Evolutionary conservation across 2,888 invertebrate genomes (phyloP).

Genomic region (Sphaerophoria rueppellii): DNA sequence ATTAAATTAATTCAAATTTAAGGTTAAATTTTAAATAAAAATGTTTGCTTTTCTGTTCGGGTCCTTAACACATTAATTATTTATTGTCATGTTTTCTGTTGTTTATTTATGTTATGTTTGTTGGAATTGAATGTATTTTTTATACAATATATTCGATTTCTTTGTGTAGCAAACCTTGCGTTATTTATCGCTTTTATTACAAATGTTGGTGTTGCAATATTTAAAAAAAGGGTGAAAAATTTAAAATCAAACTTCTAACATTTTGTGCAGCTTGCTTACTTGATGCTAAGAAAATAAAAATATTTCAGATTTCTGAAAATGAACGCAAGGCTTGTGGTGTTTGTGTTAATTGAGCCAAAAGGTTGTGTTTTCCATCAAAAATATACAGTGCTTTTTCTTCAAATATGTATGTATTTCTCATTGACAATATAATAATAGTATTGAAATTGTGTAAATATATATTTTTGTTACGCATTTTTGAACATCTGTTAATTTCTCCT

Average conservation of each 20-base stretch:
- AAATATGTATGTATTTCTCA: slow-evolving; percentile 5
- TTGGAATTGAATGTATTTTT: slow-evolving; percentile 10
- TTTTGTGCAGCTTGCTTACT: no score
- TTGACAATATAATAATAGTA: slow-evolving; percentile 25
- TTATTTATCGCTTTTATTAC: neutral
- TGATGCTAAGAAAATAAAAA: no score
- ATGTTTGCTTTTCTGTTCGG: slow-evolving; percentile 9
- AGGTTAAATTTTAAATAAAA: neutral
- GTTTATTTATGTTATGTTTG: slow-evolving; percentile 42
- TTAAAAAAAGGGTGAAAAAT: no score
- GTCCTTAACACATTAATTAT: slow-evolving; percentile 64
- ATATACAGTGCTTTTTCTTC: slow-evolving; percentile 20
- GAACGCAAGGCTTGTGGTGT: no score
- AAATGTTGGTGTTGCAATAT: neutral
- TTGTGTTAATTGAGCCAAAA: no score
- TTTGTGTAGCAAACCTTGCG: neutral
- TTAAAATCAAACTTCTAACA: no score
- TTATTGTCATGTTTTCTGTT: slow-evolving; percentile 64
- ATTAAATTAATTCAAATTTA: neutral
- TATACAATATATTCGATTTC: neutral
- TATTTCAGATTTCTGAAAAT: no score
- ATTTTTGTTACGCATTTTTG: neutral
- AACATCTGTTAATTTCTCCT: slow-evolving; percentile 6
- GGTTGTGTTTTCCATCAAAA: no score
- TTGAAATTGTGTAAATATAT: slow-evolving; percentile 9